Evolutionary conservation across 2,888 invertebrate species (phyloP).

Genomic region (Coleophora deauratella): DNA sequence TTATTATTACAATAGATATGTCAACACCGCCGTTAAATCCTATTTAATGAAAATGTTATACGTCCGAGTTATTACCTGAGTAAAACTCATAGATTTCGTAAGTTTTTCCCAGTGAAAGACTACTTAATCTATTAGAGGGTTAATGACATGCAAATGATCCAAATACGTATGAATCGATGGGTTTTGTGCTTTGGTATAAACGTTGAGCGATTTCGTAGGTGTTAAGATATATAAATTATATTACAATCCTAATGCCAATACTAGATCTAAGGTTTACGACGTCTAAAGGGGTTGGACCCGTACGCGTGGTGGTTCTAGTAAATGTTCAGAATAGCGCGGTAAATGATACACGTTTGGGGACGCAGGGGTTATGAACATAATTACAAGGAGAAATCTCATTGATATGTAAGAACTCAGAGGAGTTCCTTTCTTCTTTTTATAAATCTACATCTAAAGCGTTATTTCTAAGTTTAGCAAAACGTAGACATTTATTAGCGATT

Average conservation of each 20-base stretch:
- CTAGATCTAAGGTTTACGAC: conserved; percentile 66
- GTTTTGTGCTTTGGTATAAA: conserved; percentile 74
- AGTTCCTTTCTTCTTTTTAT: conserved; percentile 59
- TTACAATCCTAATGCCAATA: conserved; percentile 66
- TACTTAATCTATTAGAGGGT: conserved; percentile 63
- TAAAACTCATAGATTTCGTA: conserved; percentile 56
- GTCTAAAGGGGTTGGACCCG: conserved; percentile 72
- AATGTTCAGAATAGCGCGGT: conserved; percentile 50
- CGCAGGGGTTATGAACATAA: conserved; percentile 39
- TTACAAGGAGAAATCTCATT: conserved; percentile 71
- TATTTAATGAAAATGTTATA: conserved; percentile 26
- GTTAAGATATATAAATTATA: conserved; percentile 41
- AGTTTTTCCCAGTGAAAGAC: conserved; percentile 71
- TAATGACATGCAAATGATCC: conserved; percentile 58
- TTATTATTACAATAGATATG: conserved; percentile 40
- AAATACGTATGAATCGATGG: conserved; percentile 69
- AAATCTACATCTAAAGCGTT: conserved; percentile 66
- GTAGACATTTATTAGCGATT: conserved; percentile 51
- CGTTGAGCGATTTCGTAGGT: conserved; percentile 69
- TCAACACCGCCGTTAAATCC: conserved; percentile 25
- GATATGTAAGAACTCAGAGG: conserved; percentile 71
- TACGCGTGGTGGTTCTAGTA: conserved; percentile 64
- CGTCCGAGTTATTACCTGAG: conserved; percentile 35
- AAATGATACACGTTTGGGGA: conserved; percentile 44
- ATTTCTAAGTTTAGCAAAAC: conserved; percentile 47